phyloP scores from a whole-genome alignment of 2,113 vertebrate genomes.

The human (Homo sapiens) region DNA sequence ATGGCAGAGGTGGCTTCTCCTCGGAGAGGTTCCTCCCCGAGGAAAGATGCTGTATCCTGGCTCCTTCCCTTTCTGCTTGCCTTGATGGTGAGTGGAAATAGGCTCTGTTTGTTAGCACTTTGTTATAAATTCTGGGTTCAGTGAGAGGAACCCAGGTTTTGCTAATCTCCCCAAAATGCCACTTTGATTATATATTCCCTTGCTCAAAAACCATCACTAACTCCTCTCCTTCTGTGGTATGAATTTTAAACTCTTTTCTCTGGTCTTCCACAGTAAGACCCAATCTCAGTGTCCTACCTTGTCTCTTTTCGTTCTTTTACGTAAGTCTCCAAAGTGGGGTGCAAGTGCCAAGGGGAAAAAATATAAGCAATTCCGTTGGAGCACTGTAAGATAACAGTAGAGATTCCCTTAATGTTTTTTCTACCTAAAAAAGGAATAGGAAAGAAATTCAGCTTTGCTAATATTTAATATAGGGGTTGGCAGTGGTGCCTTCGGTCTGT shows the following conservation, averaged over 20 bases:
- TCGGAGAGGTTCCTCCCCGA: not conserved
- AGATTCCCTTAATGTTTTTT: not conserved
- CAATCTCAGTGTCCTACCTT: not conserved
- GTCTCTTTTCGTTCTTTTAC: not conserved
- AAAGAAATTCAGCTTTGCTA: not conserved
- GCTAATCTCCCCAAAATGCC: not conserved
- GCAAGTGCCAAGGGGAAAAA: not conserved
- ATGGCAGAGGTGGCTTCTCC: not conserved
- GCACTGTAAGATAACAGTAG: not conserved
- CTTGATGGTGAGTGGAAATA: not conserved
- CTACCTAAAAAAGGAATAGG: not conserved
- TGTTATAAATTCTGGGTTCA: not conserved
- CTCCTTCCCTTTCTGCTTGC: not conserved
- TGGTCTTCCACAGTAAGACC: not conserved
- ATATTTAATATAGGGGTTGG: not conserved
- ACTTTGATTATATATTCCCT: not conserved
- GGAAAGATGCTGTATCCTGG: not conserved
- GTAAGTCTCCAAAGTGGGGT: not conserved
- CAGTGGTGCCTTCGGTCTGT: fast-evolving
- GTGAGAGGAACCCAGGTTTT: not conserved
- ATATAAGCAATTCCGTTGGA: not conserved
- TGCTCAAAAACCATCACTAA: not conserved
- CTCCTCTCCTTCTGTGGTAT: not conserved
- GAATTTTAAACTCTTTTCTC: not conserved
- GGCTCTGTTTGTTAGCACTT: not conserved